Evolutionary conservation across 2,888 invertebrate genomes (phyloP), one percentile per base, ranked within the genome.

Genomic region (Busseola fusca): DNA sequence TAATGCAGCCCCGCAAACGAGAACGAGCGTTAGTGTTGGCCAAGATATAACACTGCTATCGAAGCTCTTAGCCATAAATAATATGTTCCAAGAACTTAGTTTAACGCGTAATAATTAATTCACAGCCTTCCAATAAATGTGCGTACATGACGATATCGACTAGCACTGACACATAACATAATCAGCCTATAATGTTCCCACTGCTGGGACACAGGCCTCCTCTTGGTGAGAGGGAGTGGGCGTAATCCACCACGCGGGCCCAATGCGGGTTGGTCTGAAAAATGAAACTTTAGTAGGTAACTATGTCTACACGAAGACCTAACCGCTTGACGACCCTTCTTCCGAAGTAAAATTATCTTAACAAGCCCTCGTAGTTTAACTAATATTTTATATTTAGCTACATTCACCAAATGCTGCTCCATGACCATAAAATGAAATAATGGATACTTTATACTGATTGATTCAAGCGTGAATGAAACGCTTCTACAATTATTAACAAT

Each of bases 91-190:
- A 40, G 45, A 45, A 57, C 71, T 42, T 34, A 34, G 14, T 57
- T 72, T 25, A 57, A 34, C 54, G 27, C 27, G 34, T 67, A 67
- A 69, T 82, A 62, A 64, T 73, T 64, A 72, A 78, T 78, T 69
- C 64, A 67, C 60, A 69, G 57, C 69, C 79, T 78, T 69, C 69
- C 66, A 50, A 58, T 69, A 67, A 64, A 79, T 78, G 67, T 78
- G 52, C 56, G 45, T 67, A 81, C 64, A 78, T 52, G 83, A 64
- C 80, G 66, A 77, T 71, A 72, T 64, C 48, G 56, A 16, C 50
- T 60, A 57, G 27, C 30, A 69, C 48, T 54, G 40, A n/a, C n/a
- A n/a, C n/a, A n/a, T n/a, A n/a, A n/a, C n/a, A n/a, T n/a, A n/a
- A n/a, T n/a, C n/a, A n/a, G n/a, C n/a, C n/a, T n/a, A n/a, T n/a